Conservation (phyloP, 2,797 vertebrate species). For the Poeciliopsis gracilis region DNA sequence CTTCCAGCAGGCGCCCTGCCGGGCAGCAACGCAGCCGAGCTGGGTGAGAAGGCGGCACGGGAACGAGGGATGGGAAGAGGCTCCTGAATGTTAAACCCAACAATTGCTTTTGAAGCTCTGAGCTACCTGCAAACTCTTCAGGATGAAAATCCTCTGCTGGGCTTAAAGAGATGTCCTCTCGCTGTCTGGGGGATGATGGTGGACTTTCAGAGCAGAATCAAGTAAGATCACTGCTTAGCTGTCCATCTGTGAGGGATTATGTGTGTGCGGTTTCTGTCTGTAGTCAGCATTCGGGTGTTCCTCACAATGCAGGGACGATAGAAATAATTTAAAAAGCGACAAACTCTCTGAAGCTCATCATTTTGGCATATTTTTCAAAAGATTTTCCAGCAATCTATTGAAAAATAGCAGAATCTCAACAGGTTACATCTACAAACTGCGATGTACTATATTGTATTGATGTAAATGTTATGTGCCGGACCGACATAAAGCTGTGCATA, state of each 20-base stretch:
- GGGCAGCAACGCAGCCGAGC: slow-evolving; percentile 36
- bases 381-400: neutral
- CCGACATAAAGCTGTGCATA: neutral
- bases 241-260: slow-evolving; percentile 47
- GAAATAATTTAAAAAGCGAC: neutral
- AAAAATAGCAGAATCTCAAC: neutral
- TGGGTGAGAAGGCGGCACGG: slow-evolving; percentile 35
- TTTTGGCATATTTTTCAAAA: neutral
- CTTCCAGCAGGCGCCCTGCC: slow-evolving; percentile 50
- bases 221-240: slow-evolving; percentile 41
- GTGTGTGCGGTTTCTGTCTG: slow-evolving; percentile 35
- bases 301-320: neutral
- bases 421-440: neutral
- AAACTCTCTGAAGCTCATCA: neutral
- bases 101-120: slow-evolving; percentile 45
- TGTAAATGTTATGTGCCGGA: neutral
- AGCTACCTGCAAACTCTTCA: slow-evolving; percentile 45
- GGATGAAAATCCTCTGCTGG: slow-evolving; percentile 45
- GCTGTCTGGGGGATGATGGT: slow-evolving; percentile 51
- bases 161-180: slow-evolving; percentile 55
- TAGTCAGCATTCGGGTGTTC: slow-evolving; percentile 26
- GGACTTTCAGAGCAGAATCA: slow-evolving; percentile 44
- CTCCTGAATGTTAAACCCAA: slow-evolving; percentile 56
- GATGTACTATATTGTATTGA: neutral
- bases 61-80: slow-evolving; percentile 48